Conservation (phyloP, 2,888 invertebrate species). For the Drosophila tripunctata region DNA sequence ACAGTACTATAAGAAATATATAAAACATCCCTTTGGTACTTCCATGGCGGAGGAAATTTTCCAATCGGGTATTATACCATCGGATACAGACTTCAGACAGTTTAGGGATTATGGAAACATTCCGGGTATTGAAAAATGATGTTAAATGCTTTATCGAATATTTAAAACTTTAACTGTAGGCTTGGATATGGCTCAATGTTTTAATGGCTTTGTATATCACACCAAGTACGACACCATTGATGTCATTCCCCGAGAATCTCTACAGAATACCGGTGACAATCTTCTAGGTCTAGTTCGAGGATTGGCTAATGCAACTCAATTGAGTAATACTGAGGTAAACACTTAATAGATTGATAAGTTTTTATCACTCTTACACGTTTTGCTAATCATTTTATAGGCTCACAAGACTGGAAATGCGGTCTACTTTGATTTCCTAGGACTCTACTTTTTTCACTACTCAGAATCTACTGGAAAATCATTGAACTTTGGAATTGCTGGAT, state of each 20-base stretch:
- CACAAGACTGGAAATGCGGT: slow-evolving; percentile 85
- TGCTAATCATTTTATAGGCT: slow-evolving; percentile 65
- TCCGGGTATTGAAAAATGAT: slow-evolving; percentile 21
- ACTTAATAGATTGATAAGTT: not conserved
- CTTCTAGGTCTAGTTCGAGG: slow-evolving; percentile 86
- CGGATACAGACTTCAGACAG: slow-evolving; percentile 84
- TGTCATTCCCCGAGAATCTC: slow-evolving; percentile 87
- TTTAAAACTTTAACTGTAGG: slow-evolving; percentile 83
- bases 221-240: slow-evolving; percentile 88
- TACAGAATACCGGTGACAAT: slow-evolving; percentile 90
- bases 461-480: slow-evolving; percentile 82
- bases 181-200: slow-evolving; percentile 89
- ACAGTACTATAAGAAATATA: slow-evolving; percentile 84
- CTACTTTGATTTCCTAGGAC: slow-evolving; percentile 90
- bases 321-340: slow-evolving; percentile 68
- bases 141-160: not conserved
- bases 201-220: slow-evolving; percentile 91
- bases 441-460: slow-evolving; percentile 88
- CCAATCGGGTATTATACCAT: slow-evolving; percentile 87
- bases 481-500: slow-evolving; percentile 80
- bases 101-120: slow-evolving; percentile 69
- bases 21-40: slow-evolving; percentile 86
- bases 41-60: slow-evolving; percentile 87
- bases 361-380: no score
- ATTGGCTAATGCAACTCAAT: slow-evolving; percentile 84